phyloP scores from a whole-genome alignment of 2,797 vertebrate genomes.

The Selene dorsalis region DNA sequence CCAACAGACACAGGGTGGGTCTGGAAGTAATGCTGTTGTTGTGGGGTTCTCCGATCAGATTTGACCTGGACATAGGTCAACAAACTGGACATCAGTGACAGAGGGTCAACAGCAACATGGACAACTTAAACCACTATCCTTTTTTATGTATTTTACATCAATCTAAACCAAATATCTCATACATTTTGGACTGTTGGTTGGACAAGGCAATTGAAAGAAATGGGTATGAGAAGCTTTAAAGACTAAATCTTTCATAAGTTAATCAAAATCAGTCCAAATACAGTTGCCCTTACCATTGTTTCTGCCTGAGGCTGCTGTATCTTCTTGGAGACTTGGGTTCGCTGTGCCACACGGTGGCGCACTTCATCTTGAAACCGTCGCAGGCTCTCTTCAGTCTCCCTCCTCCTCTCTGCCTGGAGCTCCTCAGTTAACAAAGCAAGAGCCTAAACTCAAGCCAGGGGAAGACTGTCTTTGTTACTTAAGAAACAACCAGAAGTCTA shows the following conservation, averaged over 20 bases:
- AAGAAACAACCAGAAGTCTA: not conserved
- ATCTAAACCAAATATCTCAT: not conserved
- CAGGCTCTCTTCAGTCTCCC: conserved; percentile 84
- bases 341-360: conserved; percentile 88
- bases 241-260: not conserved
- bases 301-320: conserved; percentile 80
- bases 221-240: not conserved
- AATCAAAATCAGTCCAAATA: not conserved
- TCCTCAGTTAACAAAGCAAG: conserved; percentile 86
- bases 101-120: not conserved
- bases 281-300: conserved; percentile 23
- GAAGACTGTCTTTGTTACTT: fast-evolving
- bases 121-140: not conserved
- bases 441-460: conserved; percentile 69
- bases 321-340: conserved; percentile 76
- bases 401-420: conserved; percentile 81
- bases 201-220: not conserved
- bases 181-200: not conserved
- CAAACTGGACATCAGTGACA: not conserved
- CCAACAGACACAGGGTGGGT: conserved; percentile 53
- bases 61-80: conserved; percentile 73
- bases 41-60: conserved; percentile 68
- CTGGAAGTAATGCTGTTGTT: conserved; percentile 50
- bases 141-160: not conserved
- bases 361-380: conserved; percentile 89